Conservation (phyloP, 2,888 invertebrate species). For the Apodemia hepburni region DNA sequence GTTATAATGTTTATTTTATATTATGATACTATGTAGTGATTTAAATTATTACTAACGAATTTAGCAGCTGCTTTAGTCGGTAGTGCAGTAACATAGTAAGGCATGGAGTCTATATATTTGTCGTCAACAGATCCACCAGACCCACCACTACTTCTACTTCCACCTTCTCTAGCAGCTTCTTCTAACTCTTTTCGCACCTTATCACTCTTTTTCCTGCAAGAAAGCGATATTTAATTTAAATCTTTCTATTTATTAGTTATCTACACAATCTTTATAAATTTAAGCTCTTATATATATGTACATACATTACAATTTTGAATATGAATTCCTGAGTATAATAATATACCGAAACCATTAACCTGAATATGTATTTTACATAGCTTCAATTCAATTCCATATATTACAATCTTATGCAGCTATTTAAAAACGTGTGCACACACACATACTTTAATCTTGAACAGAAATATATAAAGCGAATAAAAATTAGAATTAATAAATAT, state of each 20-base stretch:
- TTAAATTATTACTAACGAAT: slow-evolving; percentile 83
- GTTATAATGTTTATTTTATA: no score
- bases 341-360: slow-evolving; percentile 1
- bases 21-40: no score
- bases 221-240: slow-evolving; percentile 8
- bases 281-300: slow-evolving; percentile 25
- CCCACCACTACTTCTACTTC: slow-evolving; percentile 62
- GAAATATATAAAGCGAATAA: neutral
- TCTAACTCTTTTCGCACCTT: slow-evolving; percentile 94
- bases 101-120: slow-evolving; percentile 62
- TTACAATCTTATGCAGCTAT: slow-evolving; percentile 9
- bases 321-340: neutral
- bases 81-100: slow-evolving; percentile 72
- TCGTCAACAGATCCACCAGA: slow-evolving; percentile 62
- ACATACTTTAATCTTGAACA: neutral
- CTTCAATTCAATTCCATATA: neutral
- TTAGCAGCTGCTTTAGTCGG: slow-evolving; percentile 85
- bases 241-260: neutral
- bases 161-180: slow-evolving; percentile 91
- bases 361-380: neutral
- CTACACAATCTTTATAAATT: slow-evolving; percentile 8
- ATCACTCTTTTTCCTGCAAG: slow-evolving; percentile 91
- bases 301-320: slow-evolving; percentile 17
- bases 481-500: neutral
- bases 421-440: neutral